Conservation (phyloP, 1,140 invertebrate species). For the Drosophila ficusphila region DNA sequence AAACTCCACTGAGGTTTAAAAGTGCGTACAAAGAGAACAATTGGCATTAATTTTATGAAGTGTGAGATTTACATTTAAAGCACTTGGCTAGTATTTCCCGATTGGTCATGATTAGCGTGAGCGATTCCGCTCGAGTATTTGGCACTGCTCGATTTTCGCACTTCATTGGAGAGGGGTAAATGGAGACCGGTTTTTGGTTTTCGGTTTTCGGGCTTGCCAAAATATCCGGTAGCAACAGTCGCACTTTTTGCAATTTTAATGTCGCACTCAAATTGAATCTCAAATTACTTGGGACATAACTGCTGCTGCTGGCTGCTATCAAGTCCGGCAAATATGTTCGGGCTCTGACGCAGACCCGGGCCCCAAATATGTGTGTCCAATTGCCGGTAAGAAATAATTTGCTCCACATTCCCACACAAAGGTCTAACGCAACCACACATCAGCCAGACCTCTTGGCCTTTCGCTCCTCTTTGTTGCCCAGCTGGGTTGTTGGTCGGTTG, state of each 20-base stretch:
- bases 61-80: conserved; percentile 43
- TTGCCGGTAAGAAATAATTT: conserved; percentile 66
- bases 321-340: conserved; percentile 47
- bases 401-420: conserved; percentile 71
- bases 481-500: not conserved
- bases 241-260: conserved; percentile 72
- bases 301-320: conserved; percentile 27
- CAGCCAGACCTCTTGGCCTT: conserved; percentile 53
- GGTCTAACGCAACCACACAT: conserved; percentile 51
- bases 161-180: conserved; percentile 26
- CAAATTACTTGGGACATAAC: conserved; percentile 63
- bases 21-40: conserved; percentile 38
- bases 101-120: conserved; percentile 53
- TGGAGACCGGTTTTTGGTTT: conserved; percentile 42
- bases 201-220: conserved; percentile 48
- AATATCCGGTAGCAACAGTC: conserved; percentile 79
- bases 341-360: conserved; percentile 40
- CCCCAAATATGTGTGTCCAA: conserved; percentile 61
- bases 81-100: conserved; percentile 35
- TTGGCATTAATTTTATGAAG: conserved; percentile 34
- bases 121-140: conserved; percentile 24
- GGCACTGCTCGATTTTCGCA: conserved; percentile 26
- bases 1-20: not conserved
- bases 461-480: conserved; percentile 55
- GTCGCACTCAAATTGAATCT: conserved; percentile 75